A percentile compares a stretch with the other conserved stretches of the same genome.
These are phyloP conservation scores for Elachura formosa DNA, from an alignment of 2,113 vertebrate species.

Conservation along the genomic window DNA sequence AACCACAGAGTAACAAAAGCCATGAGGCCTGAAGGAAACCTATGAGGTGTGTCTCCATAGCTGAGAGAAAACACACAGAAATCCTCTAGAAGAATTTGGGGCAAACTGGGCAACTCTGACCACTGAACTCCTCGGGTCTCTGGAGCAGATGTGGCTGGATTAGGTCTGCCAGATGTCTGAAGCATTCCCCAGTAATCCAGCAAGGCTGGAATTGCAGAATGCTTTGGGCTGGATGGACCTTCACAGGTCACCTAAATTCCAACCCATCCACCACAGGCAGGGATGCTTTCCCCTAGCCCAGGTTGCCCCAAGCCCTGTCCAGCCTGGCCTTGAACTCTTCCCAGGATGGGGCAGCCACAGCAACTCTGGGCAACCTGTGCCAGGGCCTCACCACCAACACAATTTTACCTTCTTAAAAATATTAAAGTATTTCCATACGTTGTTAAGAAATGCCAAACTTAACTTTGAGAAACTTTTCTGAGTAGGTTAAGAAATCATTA, in stretches of 20 bases:
- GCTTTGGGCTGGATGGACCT: background rate
- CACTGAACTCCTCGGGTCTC: background rate
- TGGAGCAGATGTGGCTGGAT: background rate
- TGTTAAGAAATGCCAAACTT: background rate
- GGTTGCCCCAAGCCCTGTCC: background rate
- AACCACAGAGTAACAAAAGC: background rate
- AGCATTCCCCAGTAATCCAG: background rate
- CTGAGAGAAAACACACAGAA: background rate
- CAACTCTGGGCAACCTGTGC: background rate
- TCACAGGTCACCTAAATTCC: background rate
- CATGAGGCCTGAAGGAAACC: background rate
- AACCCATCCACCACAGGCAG: background rate
- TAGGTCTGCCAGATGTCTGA: background rate
- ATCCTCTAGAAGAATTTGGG: background rate
- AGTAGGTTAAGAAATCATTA: background rate
- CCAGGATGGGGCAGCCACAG: background rate
- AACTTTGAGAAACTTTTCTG: background rate
- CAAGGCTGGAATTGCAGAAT: background rate
- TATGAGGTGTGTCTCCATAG: rapidly evolving
- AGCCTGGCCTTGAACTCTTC: background rate
- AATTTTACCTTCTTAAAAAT: background rate
- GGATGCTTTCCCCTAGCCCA: background rate
- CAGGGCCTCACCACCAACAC: background rate
- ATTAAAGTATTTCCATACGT: background rate
- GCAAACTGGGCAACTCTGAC: background rate